Percentiles rank a stretch among this genome's conserved stretches.
phyloP scores from a whole-genome alignment of 2,888 invertebrate species.

The Slavum lentiscoides region DNA sequence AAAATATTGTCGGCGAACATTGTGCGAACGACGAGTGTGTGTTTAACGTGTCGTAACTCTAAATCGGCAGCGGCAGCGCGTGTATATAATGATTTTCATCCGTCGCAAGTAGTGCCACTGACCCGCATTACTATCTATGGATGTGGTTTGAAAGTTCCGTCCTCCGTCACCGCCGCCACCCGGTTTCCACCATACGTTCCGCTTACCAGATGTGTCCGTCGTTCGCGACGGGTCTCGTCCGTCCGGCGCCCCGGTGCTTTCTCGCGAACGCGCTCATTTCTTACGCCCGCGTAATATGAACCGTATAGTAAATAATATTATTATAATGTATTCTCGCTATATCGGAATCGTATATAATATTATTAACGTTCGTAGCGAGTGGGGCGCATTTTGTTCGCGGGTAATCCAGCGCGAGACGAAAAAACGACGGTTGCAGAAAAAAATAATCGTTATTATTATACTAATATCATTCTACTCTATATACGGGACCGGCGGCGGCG shows the following conservation, averaged over 20 bases:
- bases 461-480: too few relatives aligned
- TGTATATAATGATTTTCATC: slow-evolving; percentile 37
- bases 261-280: slow-evolving; percentile 14
- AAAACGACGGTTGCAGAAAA: too few relatives aligned
- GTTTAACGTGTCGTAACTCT: slow-evolving; percentile 20
- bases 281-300: neutral
- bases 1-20: slow-evolving; percentile 15
- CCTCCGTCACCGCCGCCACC: slow-evolving; percentile 55
- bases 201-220: slow-evolving; percentile 33
- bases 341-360: too few relatives aligned
- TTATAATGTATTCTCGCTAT: too few relatives aligned
- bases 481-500: too few relatives aligned
- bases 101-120: slow-evolving; percentile 51
- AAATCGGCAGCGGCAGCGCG: neutral
- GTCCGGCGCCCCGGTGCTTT: slow-evolving; percentile 21
- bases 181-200: slow-evolving; percentile 4
- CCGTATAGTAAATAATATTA: too few relatives aligned
- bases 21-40: slow-evolving; percentile 2
- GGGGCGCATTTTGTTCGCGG: too few relatives aligned
- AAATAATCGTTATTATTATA: too few relatives aligned
- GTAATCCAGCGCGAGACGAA: too few relatives aligned
- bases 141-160: slow-evolving; percentile 56
- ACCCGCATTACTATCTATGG: slow-evolving; percentile 55
- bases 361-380: too few relatives aligned
- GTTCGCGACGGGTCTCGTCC: slow-evolving; percentile 4